Evolutionary conservation across 2,888 invertebrate species (phyloP).

Genomic region (Marasmarcha lunaedactyla): DNA sequence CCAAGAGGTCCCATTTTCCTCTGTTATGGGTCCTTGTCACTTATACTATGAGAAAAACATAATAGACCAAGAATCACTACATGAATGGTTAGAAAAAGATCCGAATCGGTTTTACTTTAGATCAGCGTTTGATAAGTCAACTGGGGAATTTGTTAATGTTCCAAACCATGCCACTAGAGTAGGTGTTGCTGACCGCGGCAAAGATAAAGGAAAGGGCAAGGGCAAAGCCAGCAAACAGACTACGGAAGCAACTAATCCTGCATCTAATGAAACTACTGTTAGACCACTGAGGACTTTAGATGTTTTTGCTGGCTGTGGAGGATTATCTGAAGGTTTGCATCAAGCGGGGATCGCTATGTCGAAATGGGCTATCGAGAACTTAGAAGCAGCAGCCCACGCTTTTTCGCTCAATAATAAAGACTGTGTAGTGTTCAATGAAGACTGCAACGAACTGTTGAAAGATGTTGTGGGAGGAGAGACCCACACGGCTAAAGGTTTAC

Average conservation of each 20-base stretch:
- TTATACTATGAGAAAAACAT: slow-evolving; percentile 74
- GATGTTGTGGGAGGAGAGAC: slow-evolving; percentile 74
- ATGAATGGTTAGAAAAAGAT: slow-evolving; percentile 74
- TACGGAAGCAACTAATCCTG: slow-evolving; percentile 23
- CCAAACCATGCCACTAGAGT: slow-evolving; percentile 70
- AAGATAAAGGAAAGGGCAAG: slow-evolving; percentile 77
- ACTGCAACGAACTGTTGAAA: slow-evolving; percentile 80
- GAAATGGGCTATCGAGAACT: slow-evolving; percentile 86
- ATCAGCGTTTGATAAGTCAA: slow-evolving; percentile 72
- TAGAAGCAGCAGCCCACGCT: slow-evolving; percentile 82
- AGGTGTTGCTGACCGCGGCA: slow-evolving; percentile 72
- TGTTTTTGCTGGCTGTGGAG: slow-evolving; percentile 90
- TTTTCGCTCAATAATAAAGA: slow-evolving; percentile 81
- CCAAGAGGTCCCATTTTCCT: slow-evolving; percentile 67
- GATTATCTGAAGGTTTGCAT: slow-evolving; percentile 80
- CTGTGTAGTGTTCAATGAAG: slow-evolving; percentile 82
- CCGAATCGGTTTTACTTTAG: slow-evolving; percentile 81
- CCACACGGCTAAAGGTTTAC: slow-evolving; percentile 58
- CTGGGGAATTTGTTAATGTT: slow-evolving; percentile 71
- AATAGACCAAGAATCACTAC: slow-evolving; percentile 53
- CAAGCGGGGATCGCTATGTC: slow-evolving; percentile 77
- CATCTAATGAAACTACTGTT: slow-evolving; percentile 27
- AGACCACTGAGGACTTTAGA: slow-evolving; percentile 77
- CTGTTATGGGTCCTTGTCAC: slow-evolving; percentile 78
- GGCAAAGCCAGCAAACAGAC: slow-evolving; percentile 65